Evolutionary conservation across 1,140 invertebrate species (phyloP).

Genomic region (Trichonephila clavata): DNA sequence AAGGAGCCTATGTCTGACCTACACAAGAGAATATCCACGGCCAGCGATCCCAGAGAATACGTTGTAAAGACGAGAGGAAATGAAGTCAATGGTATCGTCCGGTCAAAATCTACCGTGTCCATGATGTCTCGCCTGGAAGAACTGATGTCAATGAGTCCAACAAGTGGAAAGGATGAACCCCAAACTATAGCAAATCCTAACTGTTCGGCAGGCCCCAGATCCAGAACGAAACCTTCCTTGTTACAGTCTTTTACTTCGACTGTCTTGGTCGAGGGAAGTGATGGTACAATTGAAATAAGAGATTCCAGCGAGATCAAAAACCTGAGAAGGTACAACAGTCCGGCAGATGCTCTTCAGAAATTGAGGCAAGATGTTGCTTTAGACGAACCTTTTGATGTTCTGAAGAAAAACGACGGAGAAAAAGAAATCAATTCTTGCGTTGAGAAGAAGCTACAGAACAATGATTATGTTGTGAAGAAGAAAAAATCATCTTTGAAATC

Average conservation of each 20-base stretch:
- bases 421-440: not conserved
- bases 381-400: not conserved
- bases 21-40: constrained; percentile 78
- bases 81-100: constrained; percentile 76
- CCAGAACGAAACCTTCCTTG: not conserved
- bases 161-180: not conserved
- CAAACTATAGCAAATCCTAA: constrained; percentile 38
- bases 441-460: constrained; percentile 58
- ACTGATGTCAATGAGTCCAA: constrained; percentile 50
- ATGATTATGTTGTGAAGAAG: not conserved
- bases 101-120: constrained; percentile 79
- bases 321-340: constrained; percentile 50
- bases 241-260: constrained; percentile 29
- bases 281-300: constrained; percentile 15
- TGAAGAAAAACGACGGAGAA: not conserved
- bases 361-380: constrained; percentile 41
- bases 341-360: constrained; percentile 54
- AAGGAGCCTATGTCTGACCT: constrained; percentile 82
- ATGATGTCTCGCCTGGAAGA: constrained; percentile 75
- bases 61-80: constrained; percentile 64
- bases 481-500: constrained; percentile 13
- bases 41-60: constrained; percentile 76
- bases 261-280: constrained; percentile 15
- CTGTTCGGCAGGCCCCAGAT: constrained; percentile 47
- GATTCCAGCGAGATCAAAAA: not conserved